Evolutionary conservation across 2,797 vertebrate species (phyloP).

Genomic region (Lagocephalus sceleratus): DNA sequence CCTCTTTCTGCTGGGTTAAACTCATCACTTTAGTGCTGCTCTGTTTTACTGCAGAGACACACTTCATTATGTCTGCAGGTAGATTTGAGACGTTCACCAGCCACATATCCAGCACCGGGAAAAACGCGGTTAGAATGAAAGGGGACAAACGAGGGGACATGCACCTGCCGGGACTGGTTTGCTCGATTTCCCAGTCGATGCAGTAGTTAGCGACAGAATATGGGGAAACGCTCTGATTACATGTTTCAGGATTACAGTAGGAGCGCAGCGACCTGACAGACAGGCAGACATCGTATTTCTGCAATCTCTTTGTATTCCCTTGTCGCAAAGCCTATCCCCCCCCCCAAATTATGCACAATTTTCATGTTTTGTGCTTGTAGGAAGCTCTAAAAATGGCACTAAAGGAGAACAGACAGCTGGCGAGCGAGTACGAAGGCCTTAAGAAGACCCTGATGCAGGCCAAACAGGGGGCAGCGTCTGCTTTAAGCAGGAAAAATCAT

Average conservation of each 20-base stretch:
- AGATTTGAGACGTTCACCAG: slow-evolving; percentile 96
- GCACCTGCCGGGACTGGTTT: slow-evolving; percentile 89
- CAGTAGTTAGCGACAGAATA: slow-evolving; percentile 29
- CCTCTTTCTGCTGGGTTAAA: slow-evolving; percentile 99
- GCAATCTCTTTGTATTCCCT: no score
- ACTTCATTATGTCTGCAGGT: slow-evolving; percentile 99
- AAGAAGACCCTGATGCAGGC: slow-evolving; percentile 63
- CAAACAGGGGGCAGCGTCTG: slow-evolving; percentile 64
- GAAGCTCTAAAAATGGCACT: slow-evolving; percentile 58
- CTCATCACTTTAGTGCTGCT: slow-evolving; percentile 99
- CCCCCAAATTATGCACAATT: slow-evolving; percentile 1
- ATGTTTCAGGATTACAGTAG: no score
- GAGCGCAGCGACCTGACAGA: no score
- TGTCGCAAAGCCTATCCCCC: slow-evolving; percentile 3
- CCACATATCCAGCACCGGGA: slow-evolving; percentile 82
- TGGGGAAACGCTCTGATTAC: not conserved
- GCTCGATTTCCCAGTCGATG: slow-evolving; percentile 75
- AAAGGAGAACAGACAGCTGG: slow-evolving; percentile 75
- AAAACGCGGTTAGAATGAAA: slow-evolving; percentile 88
- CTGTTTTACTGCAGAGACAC: slow-evolving; percentile 99
- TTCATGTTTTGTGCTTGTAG: slow-evolving; percentile 59
- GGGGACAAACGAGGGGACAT: slow-evolving; percentile 79
- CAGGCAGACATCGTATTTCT: no score
- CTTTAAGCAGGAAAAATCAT: slow-evolving; percentile 59
- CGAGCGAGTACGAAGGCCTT: slow-evolving; percentile 68